Evolutionary conservation across 2,888 invertebrate genomes (phyloP).

Genomic region (Metalampra italica): DNA sequence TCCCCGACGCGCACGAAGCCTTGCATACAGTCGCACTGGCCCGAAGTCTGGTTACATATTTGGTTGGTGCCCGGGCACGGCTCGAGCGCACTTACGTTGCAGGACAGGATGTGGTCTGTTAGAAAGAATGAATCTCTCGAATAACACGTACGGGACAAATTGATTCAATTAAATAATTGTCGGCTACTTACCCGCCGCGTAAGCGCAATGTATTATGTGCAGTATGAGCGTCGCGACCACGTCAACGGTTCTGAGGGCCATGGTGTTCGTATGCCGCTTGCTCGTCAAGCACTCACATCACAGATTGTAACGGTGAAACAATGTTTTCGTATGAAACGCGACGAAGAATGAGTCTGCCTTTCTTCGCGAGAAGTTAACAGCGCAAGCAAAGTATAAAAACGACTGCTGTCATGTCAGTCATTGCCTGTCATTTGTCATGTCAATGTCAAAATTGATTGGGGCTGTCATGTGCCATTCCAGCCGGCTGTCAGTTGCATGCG

Average conservation of each 20-base stretch:
- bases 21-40: conserved; percentile 45
- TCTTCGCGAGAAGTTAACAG: conserved; percentile 28
- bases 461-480: conserved; percentile 9
- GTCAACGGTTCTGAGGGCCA: conserved; percentile 49
- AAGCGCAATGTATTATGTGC: conserved; percentile 52
- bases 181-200: conserved; percentile 62
- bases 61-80: conserved; percentile 48
- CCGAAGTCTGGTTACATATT: conserved; percentile 42
- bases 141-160: conserved; percentile 58
- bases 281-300: conserved; percentile 48
- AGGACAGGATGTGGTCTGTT: conserved; percentile 74
- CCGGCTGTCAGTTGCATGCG: conserved; percentile 1
- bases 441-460: conserved; percentile 17
- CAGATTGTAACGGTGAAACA: conserved; percentile 33
- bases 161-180: conserved; percentile 78
- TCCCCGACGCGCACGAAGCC: conserved; percentile 44
- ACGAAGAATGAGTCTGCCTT: conserved; percentile 33
- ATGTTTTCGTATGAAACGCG: conserved; percentile 31
- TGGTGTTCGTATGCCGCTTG: conserved; percentile 26
- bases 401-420: too few relatives aligned
- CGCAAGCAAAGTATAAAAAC: conserved; percentile 40
- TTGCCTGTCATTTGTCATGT: too few relatives aligned
- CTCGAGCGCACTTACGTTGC: conserved; percentile 46
- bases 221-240: conserved; percentile 49
- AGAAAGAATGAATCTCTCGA: conserved; percentile 62